Evolutionary conservation across 2,113 vertebrate species (phyloP).

Genomic region (Mustelus asterias): DNA sequence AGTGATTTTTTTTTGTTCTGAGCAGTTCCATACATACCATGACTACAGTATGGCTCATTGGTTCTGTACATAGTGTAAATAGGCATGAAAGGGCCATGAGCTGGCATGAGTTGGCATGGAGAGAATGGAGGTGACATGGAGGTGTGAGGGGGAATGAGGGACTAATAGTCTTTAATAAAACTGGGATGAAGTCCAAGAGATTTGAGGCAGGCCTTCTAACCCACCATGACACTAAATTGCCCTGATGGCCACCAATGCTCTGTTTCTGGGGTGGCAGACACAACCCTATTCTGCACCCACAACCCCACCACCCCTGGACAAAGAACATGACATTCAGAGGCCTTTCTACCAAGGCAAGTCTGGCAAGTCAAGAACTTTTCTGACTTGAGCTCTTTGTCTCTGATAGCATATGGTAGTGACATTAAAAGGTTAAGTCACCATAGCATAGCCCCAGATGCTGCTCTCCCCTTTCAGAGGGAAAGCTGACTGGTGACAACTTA

Average conservation of each 20-base stretch:
- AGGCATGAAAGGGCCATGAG: too few species aligned
- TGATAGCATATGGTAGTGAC: not conserved
- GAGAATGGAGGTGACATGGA: not conserved
- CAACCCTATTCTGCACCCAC: not conserved
- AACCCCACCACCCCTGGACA: not conserved
- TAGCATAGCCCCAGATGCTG: too few species aligned
- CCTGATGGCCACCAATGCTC: not conserved
- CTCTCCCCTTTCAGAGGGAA: too few species aligned
- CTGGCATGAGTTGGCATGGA: not conserved
- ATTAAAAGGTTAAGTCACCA: not conserved
- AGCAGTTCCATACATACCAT: not conserved
- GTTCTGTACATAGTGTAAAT: not conserved
- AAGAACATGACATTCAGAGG: not conserved
- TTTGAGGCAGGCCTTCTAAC: not conserved
- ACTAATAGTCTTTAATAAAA: not conserved
- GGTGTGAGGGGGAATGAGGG: too few species aligned
- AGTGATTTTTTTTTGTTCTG: not conserved
- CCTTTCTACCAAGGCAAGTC: not conserved
- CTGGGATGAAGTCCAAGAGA: not conserved
- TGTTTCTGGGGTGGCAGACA: too few species aligned
- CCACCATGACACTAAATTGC: not conserved
- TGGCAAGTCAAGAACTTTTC: not conserved
- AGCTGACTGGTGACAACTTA: too few species aligned
- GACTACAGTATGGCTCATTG: not conserved
- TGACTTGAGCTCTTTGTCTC: not conserved